These are phyloP conservation scores for Papilio protenor DNA, from an alignment of 2,888 invertebrate species.

Conservation along the genomic window DNA sequence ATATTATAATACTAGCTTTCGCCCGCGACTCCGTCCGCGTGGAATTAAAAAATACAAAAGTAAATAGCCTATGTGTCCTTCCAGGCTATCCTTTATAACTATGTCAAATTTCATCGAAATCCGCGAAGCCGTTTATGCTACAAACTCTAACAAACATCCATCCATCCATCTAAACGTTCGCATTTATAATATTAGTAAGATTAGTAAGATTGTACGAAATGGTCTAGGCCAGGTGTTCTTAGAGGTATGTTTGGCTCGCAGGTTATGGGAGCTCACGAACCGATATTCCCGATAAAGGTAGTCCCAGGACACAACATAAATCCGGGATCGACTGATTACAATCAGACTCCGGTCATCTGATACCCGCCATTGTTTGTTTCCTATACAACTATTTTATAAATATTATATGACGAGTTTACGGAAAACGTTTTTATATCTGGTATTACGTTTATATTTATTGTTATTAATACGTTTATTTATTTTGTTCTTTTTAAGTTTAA, in stretches of 20 bases:
- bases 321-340: constrained; percentile 63
- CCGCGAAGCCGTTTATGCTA: too few relatives aligned
- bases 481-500: background rate
- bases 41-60: too few relatives aligned
- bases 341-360: constrained; percentile 65
- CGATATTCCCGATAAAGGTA: constrained; percentile 58
- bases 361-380: constrained; percentile 63
- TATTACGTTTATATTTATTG: constrained; percentile 28
- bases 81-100: too few relatives aligned
- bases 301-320: constrained; percentile 63
- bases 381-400: constrained; percentile 45
- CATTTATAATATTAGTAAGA: too few relatives aligned
- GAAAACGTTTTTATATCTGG: background rate
- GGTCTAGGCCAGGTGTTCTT: constrained; percentile 34
- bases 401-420: constrained; percentile 40
- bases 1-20: too few relatives aligned
- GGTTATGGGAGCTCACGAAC: constrained; percentile 39
- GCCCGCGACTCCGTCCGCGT: too few relatives aligned
- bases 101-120: too few relatives aligned
- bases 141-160: background rate
- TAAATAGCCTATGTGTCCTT: too few relatives aligned
- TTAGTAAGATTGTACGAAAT: background rate
- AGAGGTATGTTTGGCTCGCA: background rate
- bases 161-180: background rate
- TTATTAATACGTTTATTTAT: constrained; percentile 15